phyloP scores from a whole-genome alignment of 2,113 vertebrate species.

The Oncorhynchus clarkii region DNA sequence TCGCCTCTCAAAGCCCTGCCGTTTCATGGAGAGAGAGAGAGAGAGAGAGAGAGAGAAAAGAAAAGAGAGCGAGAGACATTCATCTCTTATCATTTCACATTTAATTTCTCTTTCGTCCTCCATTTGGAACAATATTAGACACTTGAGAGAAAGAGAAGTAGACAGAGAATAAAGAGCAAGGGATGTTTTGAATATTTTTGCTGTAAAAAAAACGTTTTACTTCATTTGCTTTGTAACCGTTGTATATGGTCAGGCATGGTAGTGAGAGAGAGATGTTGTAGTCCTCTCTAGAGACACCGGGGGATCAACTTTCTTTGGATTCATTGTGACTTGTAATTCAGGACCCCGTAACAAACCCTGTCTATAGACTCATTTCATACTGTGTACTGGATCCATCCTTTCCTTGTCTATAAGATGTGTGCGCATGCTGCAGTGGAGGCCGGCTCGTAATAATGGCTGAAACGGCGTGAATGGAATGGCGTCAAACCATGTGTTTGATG shows the following conservation, averaged over 20 bases:
- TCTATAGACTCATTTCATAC: not conserved
- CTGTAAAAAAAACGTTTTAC: not conserved
- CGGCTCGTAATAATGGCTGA: too few species aligned
- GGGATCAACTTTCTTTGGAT: not conserved
- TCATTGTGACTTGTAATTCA: not conserved
- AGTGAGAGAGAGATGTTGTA: not conserved
- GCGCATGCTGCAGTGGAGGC: not conserved
- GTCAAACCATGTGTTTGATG: too few species aligned
- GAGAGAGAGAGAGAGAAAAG: not conserved
- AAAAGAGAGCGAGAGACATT: constrained; percentile 22
- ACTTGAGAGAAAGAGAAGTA: not conserved
- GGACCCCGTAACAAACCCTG: not conserved
- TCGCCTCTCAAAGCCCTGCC: constrained; percentile 5
- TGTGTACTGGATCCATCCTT: not conserved
- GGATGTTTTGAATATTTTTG: not conserved
- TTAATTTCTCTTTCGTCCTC: constrained; percentile 7
- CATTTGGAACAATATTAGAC: not conserved
- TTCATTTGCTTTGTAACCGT: not conserved
- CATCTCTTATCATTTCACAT: constrained; percentile 23
- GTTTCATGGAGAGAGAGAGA: constrained; percentile 22
- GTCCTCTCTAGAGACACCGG: not conserved
- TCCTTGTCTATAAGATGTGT: not conserved
- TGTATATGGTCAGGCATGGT: not conserved
- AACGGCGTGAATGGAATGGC: too few species aligned
- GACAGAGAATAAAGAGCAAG: not conserved